phyloP scores from a whole-genome alignment of 1,140 invertebrate species.

The Bombus soroeensis region DNA sequence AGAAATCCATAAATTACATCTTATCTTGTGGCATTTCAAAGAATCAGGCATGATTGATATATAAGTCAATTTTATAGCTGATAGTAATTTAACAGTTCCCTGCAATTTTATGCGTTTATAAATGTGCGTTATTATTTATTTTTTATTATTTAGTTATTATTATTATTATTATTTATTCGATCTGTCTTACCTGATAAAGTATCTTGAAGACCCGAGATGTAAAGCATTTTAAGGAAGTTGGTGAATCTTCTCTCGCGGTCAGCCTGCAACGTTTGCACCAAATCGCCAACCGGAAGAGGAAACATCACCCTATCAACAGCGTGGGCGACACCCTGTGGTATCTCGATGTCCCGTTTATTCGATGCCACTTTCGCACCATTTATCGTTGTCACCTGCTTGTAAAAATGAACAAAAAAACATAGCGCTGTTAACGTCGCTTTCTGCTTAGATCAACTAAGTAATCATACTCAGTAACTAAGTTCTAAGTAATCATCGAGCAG shows the following conservation, averaged over 20 bases:
- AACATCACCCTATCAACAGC: slow-evolving; percentile 94
- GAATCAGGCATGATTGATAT: too few species aligned
- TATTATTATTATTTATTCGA: background rate
- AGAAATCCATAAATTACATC: background rate
- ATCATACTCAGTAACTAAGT: too few species aligned
- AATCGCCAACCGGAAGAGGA: slow-evolving; percentile 91
- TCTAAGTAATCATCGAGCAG: too few species aligned
- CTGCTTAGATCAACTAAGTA: background rate
- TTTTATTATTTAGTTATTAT: too few species aligned
- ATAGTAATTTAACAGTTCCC: background rate
- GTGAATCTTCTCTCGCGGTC: slow-evolving; percentile 91
- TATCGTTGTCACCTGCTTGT: slow-evolving; percentile 88
- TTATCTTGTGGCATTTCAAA: too few species aligned
- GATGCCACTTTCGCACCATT: slow-evolving; percentile 91
- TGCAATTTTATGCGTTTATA: too few species aligned
- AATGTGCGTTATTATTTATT: too few species aligned
- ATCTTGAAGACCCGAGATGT: slow-evolving; percentile 88
- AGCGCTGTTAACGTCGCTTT: background rate
- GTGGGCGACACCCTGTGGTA: slow-evolving; percentile 93
- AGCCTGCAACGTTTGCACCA: slow-evolving; percentile 91
- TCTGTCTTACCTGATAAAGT: slow-evolving; percentile 86
- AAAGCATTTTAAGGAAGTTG: slow-evolving; percentile 89
- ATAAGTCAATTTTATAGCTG: background rate
- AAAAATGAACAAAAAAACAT: background rate
- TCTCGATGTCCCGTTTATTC: slow-evolving; percentile 91